These are phyloP conservation scores for Lordiphosa mommai DNA, from an alignment of 1,140 invertebrate species.

Conservation along the genomic window DNA sequence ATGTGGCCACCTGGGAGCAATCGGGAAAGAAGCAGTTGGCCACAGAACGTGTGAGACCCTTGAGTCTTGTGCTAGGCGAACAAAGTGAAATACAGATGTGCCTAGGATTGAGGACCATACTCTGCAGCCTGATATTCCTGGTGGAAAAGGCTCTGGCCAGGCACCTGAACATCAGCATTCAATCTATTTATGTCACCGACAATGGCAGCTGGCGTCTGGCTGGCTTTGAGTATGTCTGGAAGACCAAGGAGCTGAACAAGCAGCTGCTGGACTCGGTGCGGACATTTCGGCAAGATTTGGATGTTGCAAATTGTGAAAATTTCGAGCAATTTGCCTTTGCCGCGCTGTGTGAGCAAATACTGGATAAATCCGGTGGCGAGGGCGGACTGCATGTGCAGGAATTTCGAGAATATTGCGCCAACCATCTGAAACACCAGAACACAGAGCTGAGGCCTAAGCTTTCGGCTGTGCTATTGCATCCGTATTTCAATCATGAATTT, in stretches of 20 bases:
- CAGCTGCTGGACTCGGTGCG: constrained; percentile 86
- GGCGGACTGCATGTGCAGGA: constrained; percentile 82
- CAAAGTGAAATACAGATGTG: constrained; percentile 88
- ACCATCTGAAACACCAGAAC: constrained; percentile 83
- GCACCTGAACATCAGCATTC: constrained; percentile 90
- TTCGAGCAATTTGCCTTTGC: constrained; percentile 92
- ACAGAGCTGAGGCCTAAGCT: constrained; percentile 83
- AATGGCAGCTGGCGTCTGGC: constrained; percentile 92
- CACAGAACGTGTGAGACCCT: constrained; percentile 87
- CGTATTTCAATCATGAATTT: constrained; percentile 91
- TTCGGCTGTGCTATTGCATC: constrained; percentile 84
- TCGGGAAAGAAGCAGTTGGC: constrained; percentile 86
- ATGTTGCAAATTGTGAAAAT: constrained; percentile 66
- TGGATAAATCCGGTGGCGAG: constrained; percentile 80
- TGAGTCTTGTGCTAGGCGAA: constrained; percentile 83
- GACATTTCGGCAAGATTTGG: constrained; percentile 83
- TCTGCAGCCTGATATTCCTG: constrained; percentile 88
- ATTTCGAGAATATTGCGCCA: constrained; percentile 85
- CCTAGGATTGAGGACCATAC: constrained; percentile 87
- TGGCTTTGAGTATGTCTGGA: constrained; percentile 89
- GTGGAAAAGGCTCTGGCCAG: constrained; percentile 87
- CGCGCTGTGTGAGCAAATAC: constrained; percentile 87
- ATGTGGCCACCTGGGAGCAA: constrained; percentile 89
- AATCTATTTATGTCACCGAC: constrained; percentile 89
- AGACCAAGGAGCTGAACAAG: constrained; percentile 84